Percentiles rank a stretch among this genome's conserved stretches.
These are phyloP conservation scores for Hippocampus barbouri DNA, from an alignment of 2,113 vertebrate genomes.

Conservation along the genomic window DNA sequence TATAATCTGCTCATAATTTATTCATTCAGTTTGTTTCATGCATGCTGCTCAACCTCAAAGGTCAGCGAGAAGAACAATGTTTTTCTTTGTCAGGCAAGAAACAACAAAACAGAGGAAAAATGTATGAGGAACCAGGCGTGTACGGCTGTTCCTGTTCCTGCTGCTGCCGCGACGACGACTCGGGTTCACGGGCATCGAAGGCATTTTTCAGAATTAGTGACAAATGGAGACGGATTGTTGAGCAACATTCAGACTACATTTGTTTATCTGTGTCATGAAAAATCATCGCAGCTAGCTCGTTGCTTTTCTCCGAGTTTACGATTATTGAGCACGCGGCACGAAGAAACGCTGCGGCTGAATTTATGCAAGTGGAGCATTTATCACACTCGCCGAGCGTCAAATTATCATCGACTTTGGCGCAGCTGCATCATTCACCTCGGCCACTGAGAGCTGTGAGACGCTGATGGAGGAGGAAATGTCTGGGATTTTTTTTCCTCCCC, in stretches of 20 bases:
- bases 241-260: not conserved
- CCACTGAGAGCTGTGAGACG: not conserved
- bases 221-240: not conserved
- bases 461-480: not conserved
- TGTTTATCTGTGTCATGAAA: not conserved
- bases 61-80: slow-evolving; percentile 37
- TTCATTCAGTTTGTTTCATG: slow-evolving; percentile 49
- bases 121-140: not conserved
- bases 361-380: not conserved
- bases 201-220: not conserved
- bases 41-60: slow-evolving; percentile 48
- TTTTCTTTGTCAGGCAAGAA: slow-evolving; percentile 20
- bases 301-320: not conserved
- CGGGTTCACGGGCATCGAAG: not conserved
- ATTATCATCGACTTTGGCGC: not conserved
- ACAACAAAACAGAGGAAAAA: slow-evolving; percentile 8
- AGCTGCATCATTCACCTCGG: slow-evolving; percentile 3
- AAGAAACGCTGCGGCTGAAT: not conserved
- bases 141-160: not conserved
- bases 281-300: not conserved
- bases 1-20: slow-evolving; percentile 53
- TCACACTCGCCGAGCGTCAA: not conserved
- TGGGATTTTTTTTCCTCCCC: not conserved
- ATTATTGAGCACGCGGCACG: not conserved
- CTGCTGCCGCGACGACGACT: not conserved